Base-by-base conservation (phyloP, 2,797 vertebrate genomes). In the Danio aesculapii region DNA sequence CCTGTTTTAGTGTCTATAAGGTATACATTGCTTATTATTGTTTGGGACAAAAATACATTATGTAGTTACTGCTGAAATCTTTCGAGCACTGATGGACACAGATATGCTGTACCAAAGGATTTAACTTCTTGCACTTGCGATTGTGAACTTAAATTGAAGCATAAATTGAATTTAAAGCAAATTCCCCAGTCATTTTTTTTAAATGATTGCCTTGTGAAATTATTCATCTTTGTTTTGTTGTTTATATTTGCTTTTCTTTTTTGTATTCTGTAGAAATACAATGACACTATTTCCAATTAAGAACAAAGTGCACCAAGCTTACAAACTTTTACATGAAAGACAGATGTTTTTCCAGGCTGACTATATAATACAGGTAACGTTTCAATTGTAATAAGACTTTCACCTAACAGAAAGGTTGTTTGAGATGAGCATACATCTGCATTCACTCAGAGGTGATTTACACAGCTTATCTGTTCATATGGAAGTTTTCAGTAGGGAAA, bases 391-490 rank as follows among this genome's bases (percentile, higher is more conserved):
- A 39, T 16, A 14, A 52, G 41, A n/a, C 43, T 7, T 71, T 71
- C 43, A 59, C 55, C 53, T 61, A 63, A 61, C 16, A 44, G 30
- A 53, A 52, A 64, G 0, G 14, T 66, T 72, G 41, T 50, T 43
- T 14, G 66, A 16, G 79, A 86, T 80, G 76, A 80, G 57, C 19
- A 44, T 58, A 47, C 74, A 81, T 77, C 77, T 83, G 74, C 55
- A 79, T 83, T 81, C 75, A 75, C 72, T 79, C 83, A 77, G 53
- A 43, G 58, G 57, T 80, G 75, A 85, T 87, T 84, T 85, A 72
- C 66, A 79, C 66, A 81, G 70, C 85, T 83, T 84, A 84, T 86
- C 85, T 81, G 44, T 47, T 81, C 14, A 63, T 66, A 84, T 82
- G 82, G 80, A 63, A 75, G 55, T 70, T 68, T 57, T 77, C 78